Conservation (phyloP, 2,113 vertebrate species). For the Grammomys dolichurus region DNA sequence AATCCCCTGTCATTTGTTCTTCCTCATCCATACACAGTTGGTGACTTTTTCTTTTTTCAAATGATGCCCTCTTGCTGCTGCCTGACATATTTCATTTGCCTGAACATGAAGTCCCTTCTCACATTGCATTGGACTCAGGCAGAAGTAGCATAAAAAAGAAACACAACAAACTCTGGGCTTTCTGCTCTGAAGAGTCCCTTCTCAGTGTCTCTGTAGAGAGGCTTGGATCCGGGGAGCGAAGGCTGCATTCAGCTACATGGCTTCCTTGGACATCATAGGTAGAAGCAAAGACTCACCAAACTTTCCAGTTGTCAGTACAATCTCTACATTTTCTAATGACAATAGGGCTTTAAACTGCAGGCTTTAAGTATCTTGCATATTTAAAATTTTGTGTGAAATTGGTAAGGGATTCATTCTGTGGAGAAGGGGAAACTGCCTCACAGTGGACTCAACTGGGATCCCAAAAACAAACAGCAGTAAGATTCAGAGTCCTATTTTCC, state of each 20-base stretch:
- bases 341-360: constrained; percentile 16
- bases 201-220: neutral
- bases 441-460: constrained; percentile 39
- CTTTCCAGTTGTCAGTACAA: neutral
- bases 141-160: neutral
- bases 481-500: constrained; percentile 45
- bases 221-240: neutral
- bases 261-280: neutral
- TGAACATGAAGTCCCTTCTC: neutral
- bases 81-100: neutral
- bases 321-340: constrained; percentile 50
- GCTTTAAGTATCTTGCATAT: constrained; percentile 64
- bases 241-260: neutral
- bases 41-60: neutral
- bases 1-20: neutral
- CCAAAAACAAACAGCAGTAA: constrained; percentile 44
- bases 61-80: neutral
- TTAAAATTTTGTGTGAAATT: constrained; percentile 66
- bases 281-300: constrained; percentile 9
- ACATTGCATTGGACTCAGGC: neutral
- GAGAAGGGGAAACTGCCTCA: constrained; percentile 52
- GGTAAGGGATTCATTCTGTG: constrained; percentile 52
- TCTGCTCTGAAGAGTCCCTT: neutral
- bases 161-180: neutral
- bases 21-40: neutral